phyloP scores from a whole-genome alignment of 2,888 invertebrate genomes.

The Ceramica pisi region DNA sequence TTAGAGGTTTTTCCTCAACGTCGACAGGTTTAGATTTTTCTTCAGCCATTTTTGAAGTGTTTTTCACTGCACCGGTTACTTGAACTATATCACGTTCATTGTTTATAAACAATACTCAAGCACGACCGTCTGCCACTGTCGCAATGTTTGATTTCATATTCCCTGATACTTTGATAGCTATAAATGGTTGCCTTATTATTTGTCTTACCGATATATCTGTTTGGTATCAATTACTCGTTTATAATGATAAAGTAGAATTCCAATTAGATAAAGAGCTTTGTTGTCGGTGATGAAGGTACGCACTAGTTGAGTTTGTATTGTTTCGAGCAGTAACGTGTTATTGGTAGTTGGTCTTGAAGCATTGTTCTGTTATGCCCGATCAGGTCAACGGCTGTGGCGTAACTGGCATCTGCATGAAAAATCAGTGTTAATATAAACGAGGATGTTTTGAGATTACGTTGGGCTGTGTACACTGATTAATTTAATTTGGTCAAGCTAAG shows the following conservation, averaged over 20 bases:
- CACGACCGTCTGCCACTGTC: constrained; percentile 71
- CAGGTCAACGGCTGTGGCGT: constrained; percentile 46
- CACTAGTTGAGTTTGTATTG: constrained; percentile 26
- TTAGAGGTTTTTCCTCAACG: constrained; percentile 83
- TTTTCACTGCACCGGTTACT: constrained; percentile 50
- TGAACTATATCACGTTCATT: constrained; percentile 73
- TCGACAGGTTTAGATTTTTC: constrained; percentile 76
- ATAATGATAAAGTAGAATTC: constrained; percentile 80
- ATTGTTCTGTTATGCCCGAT: constrained; percentile 37
- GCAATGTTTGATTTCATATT: constrained; percentile 80
- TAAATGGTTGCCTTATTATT: constrained; percentile 79
- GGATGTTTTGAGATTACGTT: constrained; percentile 46
- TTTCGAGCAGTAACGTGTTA: constrained; percentile 16
- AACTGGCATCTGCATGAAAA: constrained; percentile 65
- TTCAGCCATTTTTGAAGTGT: constrained; percentile 77
- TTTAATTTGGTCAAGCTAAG: not conserved
- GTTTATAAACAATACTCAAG: constrained; percentile 72
- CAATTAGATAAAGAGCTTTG: constrained; percentile 70
- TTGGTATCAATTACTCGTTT: constrained; percentile 85
- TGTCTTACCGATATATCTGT: constrained; percentile 85
- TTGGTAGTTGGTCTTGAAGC: constrained; percentile 18
- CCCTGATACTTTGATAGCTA: constrained; percentile 73
- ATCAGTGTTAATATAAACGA: constrained; percentile 61
- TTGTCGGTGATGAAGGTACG: constrained; percentile 58
- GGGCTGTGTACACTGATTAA: constrained; percentile 12